Percentiles rank a stretch among this genome's conserved stretches.
phyloP scores from a whole-genome alignment of 2,113 vertebrate species.

The Arothron firmamentum region DNA sequence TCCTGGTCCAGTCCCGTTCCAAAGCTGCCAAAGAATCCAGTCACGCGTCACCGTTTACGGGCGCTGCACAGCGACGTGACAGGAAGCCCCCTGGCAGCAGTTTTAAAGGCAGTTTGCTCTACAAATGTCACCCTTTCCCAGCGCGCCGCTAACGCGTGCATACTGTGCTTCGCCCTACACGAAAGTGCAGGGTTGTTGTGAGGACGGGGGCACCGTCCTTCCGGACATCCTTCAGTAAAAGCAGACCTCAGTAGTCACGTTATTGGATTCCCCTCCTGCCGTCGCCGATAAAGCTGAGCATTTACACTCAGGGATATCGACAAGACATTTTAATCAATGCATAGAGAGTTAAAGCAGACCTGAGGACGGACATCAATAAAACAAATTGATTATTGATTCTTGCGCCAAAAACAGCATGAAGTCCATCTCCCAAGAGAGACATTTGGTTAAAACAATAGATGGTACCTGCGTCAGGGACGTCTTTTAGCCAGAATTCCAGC shows the following conservation, averaged over 20 bases:
- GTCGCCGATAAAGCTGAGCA: slow-evolving; percentile 7
- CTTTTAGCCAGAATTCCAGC: slow-evolving; percentile 46
- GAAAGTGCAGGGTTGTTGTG: too few species aligned
- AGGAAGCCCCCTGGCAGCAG: too few species aligned
- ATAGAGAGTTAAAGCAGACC: slow-evolving; percentile 20
- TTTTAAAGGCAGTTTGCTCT: too few species aligned
- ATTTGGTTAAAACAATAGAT: slow-evolving; percentile 25
- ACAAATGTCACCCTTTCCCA: too few species aligned
- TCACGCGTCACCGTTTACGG: too few species aligned
- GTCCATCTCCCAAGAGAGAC: slow-evolving; percentile 35
- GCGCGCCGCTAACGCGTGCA: too few species aligned
- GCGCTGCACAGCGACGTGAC: too few species aligned
- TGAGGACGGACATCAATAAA: slow-evolving; percentile 42
- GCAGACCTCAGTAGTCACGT: background rate
- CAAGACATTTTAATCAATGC: slow-evolving; percentile 45
- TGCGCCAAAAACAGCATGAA: slow-evolving; percentile 44
- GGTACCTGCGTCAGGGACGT: slow-evolving; percentile 47
- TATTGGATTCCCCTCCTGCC: slow-evolving; percentile 30
- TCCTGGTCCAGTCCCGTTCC: too few species aligned
- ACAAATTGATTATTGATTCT: slow-evolving; percentile 55
- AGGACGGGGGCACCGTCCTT: too few species aligned
- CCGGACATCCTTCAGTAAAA: background rate
- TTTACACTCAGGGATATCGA: slow-evolving; percentile 46
- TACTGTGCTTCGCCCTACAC: too few species aligned
- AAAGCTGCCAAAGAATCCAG: too few species aligned